A percentile compares a stretch with the other conserved stretches of the same genome.
Conservation (phyloP, 2,888 invertebrate genomes). For the Zelleria hepariella region DNA sequence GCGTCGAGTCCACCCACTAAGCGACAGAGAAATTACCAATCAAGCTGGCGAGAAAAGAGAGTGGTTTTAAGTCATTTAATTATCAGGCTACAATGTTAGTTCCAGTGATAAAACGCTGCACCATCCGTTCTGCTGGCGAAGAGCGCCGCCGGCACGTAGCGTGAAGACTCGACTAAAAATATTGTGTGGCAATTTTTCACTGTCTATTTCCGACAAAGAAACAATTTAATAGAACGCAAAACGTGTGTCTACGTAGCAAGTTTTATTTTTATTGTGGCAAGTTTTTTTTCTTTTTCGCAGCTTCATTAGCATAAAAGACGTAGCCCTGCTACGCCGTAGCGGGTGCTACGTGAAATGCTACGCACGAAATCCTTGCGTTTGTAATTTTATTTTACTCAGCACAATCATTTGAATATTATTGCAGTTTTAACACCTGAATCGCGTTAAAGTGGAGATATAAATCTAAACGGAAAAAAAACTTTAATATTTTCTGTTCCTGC, state of each 20-base stretch:
- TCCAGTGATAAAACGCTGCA: background rate
- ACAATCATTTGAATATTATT: background rate
- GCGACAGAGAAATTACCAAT: background rate
- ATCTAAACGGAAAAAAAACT: too few relatives aligned
- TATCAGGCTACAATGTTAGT: background rate
- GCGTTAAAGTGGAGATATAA: background rate
- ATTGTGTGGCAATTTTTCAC: background rate
- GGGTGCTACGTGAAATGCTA: background rate
- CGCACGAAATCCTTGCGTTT: background rate
- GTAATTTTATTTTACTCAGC: background rate
- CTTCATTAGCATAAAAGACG: background rate
- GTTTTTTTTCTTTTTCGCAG: constrained; percentile 12
- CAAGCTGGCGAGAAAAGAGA: background rate
- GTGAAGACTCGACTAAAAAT: background rate
- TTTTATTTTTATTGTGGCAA: background rate
- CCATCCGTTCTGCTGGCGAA: background rate
- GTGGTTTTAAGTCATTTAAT: background rate
- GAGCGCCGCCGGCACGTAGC: background rate
- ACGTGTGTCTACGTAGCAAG: background rate
- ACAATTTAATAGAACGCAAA: constrained; percentile 9
- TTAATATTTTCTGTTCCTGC: too few relatives aligned
- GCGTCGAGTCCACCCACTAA: background rate
- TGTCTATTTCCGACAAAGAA: constrained; percentile 7
- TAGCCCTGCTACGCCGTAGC: background rate
- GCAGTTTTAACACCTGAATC: background rate